These are phyloP conservation scores for Triplophysa tibetana DNA, from an alignment of 2,113 vertebrate species.

Conservation along the genomic window DNA sequence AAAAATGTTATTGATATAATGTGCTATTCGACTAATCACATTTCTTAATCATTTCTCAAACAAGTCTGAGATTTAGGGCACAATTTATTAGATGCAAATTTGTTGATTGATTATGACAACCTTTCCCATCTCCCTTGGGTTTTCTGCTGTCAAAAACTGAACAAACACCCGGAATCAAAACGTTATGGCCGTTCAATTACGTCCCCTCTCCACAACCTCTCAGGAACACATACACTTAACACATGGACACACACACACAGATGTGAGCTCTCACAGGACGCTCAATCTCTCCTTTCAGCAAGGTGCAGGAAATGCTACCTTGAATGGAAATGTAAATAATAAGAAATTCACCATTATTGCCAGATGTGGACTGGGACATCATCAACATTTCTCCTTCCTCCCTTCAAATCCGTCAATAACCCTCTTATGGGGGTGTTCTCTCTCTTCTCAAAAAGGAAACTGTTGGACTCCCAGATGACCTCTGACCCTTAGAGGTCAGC, in stretches of 20 bases:
- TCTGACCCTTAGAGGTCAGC: slow-evolving; percentile 80
- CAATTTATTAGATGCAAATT: background rate
- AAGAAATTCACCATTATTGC: slow-evolving; percentile 52
- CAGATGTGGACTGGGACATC: slow-evolving; percentile 53
- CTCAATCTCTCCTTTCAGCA: slow-evolving; percentile 43
- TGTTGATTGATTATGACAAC: background rate
- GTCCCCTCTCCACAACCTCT: slow-evolving; percentile 1
- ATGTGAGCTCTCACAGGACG: slow-evolving; percentile 16
- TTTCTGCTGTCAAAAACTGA: slow-evolving; percentile 1
- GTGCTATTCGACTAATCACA: background rate
- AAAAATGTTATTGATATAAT: background rate
- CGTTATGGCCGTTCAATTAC: background rate
- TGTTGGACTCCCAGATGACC: slow-evolving; percentile 75
- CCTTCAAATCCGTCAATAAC: slow-evolving; percentile 29
- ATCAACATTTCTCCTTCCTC: slow-evolving; percentile 52
- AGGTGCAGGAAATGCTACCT: slow-evolving; percentile 52
- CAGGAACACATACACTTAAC: background rate
- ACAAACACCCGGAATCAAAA: background rate
- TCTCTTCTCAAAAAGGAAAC: slow-evolving; percentile 79
- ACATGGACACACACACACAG: slow-evolving; percentile 24
- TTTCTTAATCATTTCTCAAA: background rate
- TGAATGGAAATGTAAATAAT: slow-evolving; percentile 58
- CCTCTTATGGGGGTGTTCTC: slow-evolving; percentile 7
- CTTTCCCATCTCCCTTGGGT: background rate
- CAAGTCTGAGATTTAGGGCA: background rate